Evolutionary conservation across 2,797 vertebrate genomes (phyloP), one percentile per base, ranked within the genome.

Genomic region (Xenopus petersii): DNA sequence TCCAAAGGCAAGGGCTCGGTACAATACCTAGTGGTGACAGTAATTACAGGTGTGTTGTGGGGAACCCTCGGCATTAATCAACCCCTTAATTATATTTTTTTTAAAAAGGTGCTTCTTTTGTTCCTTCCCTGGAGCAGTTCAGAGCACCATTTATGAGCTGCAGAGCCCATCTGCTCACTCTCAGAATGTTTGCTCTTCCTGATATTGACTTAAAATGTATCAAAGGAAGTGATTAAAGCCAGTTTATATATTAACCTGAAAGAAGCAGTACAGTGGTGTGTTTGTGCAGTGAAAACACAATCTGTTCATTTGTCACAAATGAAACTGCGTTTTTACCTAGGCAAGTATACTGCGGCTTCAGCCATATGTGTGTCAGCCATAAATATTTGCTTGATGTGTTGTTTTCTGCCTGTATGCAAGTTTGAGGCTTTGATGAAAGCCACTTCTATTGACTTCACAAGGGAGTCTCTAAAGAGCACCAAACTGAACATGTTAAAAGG

Each of bases 11-110:
- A 79, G 81, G 68, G 80, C 82, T 67, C 77, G 58, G 79, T 64
- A 61, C 89, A 81, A 87, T 93, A 89, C 88, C 87, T 89, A 86
- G 89, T 86, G 88, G 88, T 80, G 81, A 84, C 77, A 75, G 89
- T 91, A 91, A 92, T 94, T 92, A 91, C 93, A 94, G 94, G 93
- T 95, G 93, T 83, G 89, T 82, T 79, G 24, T 70, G 80, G 82
- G 83, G 81, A 86, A 83, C 79, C 48, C n/a, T 7, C 71, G 68
- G 85, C 79, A 69, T 88, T 90, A 91, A 90, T 90, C 89, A 89
- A 84, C 73, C 75, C 83, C 83, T 88, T 90, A 85, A 88, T 91
- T 87, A 87, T 78, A 56, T 17, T 12, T 55, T 12, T 49, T 10
- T 51, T 63, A 73, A 84, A 86, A 83, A 91, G 89, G 88, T 88